Conservation (phyloP, 2,797 vertebrate species). For the Lagocephalus sceleratus region DNA sequence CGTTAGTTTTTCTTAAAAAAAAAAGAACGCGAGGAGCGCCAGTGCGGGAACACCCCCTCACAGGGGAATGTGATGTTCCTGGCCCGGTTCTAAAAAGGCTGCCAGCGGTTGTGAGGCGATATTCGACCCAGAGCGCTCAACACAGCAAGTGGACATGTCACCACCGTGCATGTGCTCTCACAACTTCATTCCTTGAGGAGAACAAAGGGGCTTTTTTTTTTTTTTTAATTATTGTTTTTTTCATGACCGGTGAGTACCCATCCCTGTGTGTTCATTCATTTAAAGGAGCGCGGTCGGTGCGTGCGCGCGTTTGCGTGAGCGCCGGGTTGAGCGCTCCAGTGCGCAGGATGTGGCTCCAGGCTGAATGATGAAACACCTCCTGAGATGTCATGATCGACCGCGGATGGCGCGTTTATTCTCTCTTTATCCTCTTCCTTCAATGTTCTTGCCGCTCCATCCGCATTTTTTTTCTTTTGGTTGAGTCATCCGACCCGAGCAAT, state of each 20-base stretch:
- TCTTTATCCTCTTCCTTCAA: neutral
- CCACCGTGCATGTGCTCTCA: constrained; percentile 70
- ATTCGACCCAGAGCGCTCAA: neutral
- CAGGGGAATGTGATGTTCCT: no score
- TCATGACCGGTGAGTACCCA: constrained; percentile 45
- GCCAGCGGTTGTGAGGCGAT: neutral
- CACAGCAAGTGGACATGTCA: constrained; percentile 62
- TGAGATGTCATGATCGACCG: constrained; percentile 57
- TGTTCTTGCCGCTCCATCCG: neutral
- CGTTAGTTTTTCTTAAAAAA: no score
- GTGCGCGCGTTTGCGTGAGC: neutral
- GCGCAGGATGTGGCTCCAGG: constrained; percentile 14
- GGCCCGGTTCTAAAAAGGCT: neutral
- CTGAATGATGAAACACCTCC: constrained; percentile 76
- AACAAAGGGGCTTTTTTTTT: neutral
- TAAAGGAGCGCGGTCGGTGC: neutral
- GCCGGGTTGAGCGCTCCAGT: constrained; percentile 10
- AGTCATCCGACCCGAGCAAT: constrained; percentile 18
- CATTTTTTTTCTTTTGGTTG: neutral
- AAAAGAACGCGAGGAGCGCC: no score
- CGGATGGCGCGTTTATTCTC: neutral
- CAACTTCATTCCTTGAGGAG: constrained; percentile 74
- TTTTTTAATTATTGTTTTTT: no score
- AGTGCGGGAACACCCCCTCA: no score
- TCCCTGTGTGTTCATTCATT: neutral